These are phyloP conservation scores for Zaprionus davidi DNA, from an alignment of 1,140 invertebrate genomes.

Conservation along the genomic window DNA sequence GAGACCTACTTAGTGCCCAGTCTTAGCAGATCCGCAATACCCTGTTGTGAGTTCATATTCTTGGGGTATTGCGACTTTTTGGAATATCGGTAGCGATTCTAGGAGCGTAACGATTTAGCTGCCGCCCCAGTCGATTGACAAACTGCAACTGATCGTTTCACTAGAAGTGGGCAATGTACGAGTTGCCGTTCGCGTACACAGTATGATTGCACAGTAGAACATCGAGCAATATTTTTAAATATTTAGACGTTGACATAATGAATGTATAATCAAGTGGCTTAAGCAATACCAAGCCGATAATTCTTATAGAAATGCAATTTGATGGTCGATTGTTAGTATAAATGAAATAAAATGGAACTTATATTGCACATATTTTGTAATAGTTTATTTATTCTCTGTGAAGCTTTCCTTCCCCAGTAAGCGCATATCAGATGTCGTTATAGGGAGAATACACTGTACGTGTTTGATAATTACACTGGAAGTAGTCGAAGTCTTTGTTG, in stretches of 20 bases:
- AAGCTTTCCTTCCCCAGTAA: background rate
- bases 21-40: conserved; percentile 61
- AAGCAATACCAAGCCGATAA: too few species aligned
- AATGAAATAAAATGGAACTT: conserved; percentile 1
- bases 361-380: background rate
- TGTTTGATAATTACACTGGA: conserved; percentile 19
- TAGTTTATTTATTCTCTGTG: background rate
- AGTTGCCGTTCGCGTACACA: conserved; percentile 26
- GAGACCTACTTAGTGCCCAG: conserved; percentile 64
- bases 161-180: conserved; percentile 33
- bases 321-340: too few species aligned
- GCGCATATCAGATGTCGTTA: background rate
- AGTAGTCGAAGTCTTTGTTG: conserved; percentile 56
- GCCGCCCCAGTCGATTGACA: conserved; percentile 57
- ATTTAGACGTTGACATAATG: background rate
- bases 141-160: conserved; percentile 60
- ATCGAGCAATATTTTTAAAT: background rate
- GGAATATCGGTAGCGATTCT: background rate
- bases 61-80: background rate
- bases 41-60: conserved; percentile 58
- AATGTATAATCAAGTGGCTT: background rate
- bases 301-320: too few species aligned
- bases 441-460: conserved; percentile 21
- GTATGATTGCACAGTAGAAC: conserved; percentile 13
- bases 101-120: conserved; percentile 44